These are phyloP conservation scores for Circaetus cinerascens DNA, from an alignment of 2,113 vertebrate genomes.

Conservation along the genomic window DNA sequence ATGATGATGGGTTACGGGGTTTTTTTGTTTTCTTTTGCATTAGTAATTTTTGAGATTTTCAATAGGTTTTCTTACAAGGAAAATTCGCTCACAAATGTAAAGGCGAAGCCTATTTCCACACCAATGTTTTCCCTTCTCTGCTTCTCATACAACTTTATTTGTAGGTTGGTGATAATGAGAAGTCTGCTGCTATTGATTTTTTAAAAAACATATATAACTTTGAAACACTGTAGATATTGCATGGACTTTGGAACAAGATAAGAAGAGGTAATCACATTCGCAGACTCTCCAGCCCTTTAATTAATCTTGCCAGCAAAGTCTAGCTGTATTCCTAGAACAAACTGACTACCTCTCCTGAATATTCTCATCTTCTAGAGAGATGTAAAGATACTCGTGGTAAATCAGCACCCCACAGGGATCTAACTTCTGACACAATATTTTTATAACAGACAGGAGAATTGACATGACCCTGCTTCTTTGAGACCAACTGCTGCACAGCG, in stretches of 20 bases:
- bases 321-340: background rate
- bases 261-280: background rate
- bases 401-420: background rate
- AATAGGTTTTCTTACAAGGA: background rate
- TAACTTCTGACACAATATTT: background rate
- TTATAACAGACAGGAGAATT: background rate
- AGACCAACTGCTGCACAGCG: background rate
- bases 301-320: background rate
- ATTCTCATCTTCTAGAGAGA: background rate
- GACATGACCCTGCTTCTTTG: background rate
- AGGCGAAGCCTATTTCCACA: background rate
- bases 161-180: constrained; percentile 24
- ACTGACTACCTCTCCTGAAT: background rate
- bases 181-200: constrained; percentile 18
- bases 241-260: constrained; percentile 32
- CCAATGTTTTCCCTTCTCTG: background rate
- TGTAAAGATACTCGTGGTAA: background rate
- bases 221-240: constrained; percentile 8
- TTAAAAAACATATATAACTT: background rate
- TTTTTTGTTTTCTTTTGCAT: background rate
- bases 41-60: background rate
- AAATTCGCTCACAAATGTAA: background rate
- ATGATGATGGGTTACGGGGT: accelerated
- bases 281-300: background rate
- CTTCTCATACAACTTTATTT: constrained; percentile 3